Evolutionary conservation across 2,888 invertebrate species (phyloP).

Genomic region (Agrotis exclamationis): DNA sequence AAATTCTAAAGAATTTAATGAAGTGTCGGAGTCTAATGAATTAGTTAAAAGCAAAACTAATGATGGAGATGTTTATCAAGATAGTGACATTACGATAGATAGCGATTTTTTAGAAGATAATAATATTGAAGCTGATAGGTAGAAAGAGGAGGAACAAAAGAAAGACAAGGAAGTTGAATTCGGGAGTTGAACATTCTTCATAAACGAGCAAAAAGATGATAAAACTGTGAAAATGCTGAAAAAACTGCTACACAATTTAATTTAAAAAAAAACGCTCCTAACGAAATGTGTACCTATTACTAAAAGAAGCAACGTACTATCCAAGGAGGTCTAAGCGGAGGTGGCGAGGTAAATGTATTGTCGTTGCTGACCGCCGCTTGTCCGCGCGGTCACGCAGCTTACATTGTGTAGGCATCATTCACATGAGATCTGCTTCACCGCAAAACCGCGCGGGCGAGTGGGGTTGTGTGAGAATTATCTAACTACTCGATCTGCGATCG

Average conservation of each 20-base stretch:
- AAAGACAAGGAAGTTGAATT: too few relatives aligned
- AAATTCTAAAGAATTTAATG: constrained; percentile 16
- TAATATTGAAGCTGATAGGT: neutral
- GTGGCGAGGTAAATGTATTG: too few relatives aligned
- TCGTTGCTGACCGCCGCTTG: too few relatives aligned
- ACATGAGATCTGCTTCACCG: too few relatives aligned
- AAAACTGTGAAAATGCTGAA: neutral
- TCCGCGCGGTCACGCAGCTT: too few relatives aligned
- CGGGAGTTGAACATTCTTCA: neutral
- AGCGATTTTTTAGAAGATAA: constrained; percentile 2
- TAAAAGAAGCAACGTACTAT: neutral
- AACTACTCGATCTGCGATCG: neutral
- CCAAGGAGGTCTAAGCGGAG: too few relatives aligned
- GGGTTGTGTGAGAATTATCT: neutral
- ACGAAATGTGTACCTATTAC: neutral
- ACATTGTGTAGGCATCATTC: too few relatives aligned
- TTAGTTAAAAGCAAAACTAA: neutral
- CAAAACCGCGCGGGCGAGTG: too few relatives aligned
- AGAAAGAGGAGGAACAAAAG: too few relatives aligned
- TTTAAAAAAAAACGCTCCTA: constrained; percentile 7
- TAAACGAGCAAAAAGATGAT: neutral
- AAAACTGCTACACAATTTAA: neutral
- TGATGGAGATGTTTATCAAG: constrained; percentile 10
- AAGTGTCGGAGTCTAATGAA: neutral
- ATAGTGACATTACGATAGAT: constrained; percentile 6